Evolutionary conservation across 35 echinoderm and acorn worm genomes (phyloP).

Genomic region (Eucidaris tribuloides): DNA sequence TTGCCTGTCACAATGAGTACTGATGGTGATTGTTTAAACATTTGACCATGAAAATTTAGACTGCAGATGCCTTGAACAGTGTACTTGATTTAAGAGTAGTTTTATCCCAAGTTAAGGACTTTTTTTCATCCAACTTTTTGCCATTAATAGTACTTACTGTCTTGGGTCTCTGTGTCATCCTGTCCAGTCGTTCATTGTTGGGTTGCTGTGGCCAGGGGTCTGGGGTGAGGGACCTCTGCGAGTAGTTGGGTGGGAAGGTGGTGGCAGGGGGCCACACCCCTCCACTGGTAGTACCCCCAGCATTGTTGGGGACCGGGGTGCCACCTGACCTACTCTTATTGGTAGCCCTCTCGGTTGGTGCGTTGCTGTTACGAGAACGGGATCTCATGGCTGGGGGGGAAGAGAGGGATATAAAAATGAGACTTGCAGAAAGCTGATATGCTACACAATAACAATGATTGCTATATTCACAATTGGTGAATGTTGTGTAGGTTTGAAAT

Average conservation of each 20-base stretch:
- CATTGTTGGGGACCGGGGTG: constrained; percentile 23
- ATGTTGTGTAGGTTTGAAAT: no score
- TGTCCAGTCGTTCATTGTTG: constrained; percentile 49
- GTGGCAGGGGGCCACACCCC: constrained; percentile 48
- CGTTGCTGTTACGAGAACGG: constrained; percentile 17
- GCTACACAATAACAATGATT: background rate
- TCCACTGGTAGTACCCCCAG: constrained; percentile 22
- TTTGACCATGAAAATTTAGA: no score
- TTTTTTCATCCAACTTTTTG: background rate
- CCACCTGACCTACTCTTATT: constrained; percentile 43
- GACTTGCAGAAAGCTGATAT: background rate
- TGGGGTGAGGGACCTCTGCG: constrained; percentile 84
- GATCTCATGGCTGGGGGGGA: constrained; percentile 77
- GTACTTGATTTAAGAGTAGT: no score
- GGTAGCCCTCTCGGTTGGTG: constrained; percentile 24
- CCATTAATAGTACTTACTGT: constrained; percentile 69
- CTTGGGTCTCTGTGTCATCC: constrained; percentile 87
- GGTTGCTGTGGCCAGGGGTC: constrained; percentile 68
- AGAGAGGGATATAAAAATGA: background rate
- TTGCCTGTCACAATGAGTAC: no score
- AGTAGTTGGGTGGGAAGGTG: constrained; percentile 79
- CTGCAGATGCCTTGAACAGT: no score
- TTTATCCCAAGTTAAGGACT: no score
- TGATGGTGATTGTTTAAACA: no score
- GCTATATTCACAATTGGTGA: no score